Evolutionary conservation across 2,888 invertebrate species (phyloP), one percentile per base, ranked within the genome.

Genomic region (Hyposoter dolosus): DNA sequence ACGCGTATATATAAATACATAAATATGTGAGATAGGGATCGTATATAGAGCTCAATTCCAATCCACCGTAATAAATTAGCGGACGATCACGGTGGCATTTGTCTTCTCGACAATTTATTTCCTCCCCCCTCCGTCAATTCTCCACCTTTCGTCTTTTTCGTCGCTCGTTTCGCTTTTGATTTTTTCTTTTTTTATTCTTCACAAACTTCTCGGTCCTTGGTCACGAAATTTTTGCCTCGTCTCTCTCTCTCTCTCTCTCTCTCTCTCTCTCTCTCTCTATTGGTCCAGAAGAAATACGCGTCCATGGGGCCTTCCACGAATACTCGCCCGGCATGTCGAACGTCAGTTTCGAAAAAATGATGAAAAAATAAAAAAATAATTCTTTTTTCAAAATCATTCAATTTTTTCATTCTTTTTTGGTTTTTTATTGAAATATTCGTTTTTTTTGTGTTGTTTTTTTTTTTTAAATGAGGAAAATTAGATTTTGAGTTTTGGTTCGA

Each of bases 81-180:
- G 87, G 90, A 83, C 93, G 93, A 93, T 93, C 93, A 93, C 90
- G 93, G 93, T 93, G 93, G 93, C 93, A 93, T 93, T 93, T 92
- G 92, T 93, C 93, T 91, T 91, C 89, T 86, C 87, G 87, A 89
- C 90, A 89, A 93, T 93, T 93, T 92, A 93, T 92, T 90, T 91
- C 88, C 89, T 45, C 75, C 23, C 71, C 81, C 65, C 47, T 75
- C 23, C 17, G 19, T 9, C 35, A 19, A 9, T 23, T 19, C 12
- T 43, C 43, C 17, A 19, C 43, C 45, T 28, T 12, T 45, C n/a
- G 9, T 76, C 7, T 76, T 60, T 82, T 80, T 79, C 60, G 7
- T 60, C 56, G 65, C 72, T 17, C 35, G 68, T 19, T 35, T 68
- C 40, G 68, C 19, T 74, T 56, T 35, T 71, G 86, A 81, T 83